Evolutionary conservation across 2,888 invertebrate genomes (phyloP).

Genomic region (Lymantria monacha): DNA sequence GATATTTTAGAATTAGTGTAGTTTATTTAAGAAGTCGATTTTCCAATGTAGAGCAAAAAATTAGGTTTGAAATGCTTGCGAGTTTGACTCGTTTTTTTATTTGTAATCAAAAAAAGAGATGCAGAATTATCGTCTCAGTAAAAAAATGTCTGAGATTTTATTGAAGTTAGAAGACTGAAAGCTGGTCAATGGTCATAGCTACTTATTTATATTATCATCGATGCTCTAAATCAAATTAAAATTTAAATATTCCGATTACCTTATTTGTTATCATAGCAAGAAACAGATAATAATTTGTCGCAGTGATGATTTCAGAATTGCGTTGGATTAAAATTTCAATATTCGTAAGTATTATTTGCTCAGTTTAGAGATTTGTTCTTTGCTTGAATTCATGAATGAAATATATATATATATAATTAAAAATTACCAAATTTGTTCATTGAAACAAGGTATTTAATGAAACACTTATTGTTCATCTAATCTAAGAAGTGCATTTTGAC

Average conservation of each 20-base stretch:
- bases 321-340: too few relatives aligned
- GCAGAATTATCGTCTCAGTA: neutral
- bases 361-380: too few relatives aligned
- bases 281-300: too few relatives aligned
- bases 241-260: too few relatives aligned
- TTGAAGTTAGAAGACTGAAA: slow-evolving; percentile 58
- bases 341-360: too few relatives aligned
- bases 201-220: slow-evolving; percentile 12
- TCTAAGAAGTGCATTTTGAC: too few relatives aligned
- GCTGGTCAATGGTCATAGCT: slow-evolving; percentile 46
- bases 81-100: slow-evolving; percentile 18
- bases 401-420: neutral
- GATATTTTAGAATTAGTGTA: neutral
- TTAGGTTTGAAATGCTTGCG: neutral
- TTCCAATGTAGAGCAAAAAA: too few relatives aligned
- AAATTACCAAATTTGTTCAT: neutral
- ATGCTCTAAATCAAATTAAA: too few relatives aligned
- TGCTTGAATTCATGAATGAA: too few relatives aligned
- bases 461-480: too few relatives aligned
- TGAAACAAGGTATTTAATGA: neutral
- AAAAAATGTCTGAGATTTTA: slow-evolving; percentile 43
- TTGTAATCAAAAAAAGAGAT: neutral
- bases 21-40: neutral
- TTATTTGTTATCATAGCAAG: too few relatives aligned
- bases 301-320: too few relatives aligned